These are phyloP conservation scores for Pyxicephalus adspersus DNA, from an alignment of 2,113 vertebrate species.

Conservation along the genomic window DNA sequence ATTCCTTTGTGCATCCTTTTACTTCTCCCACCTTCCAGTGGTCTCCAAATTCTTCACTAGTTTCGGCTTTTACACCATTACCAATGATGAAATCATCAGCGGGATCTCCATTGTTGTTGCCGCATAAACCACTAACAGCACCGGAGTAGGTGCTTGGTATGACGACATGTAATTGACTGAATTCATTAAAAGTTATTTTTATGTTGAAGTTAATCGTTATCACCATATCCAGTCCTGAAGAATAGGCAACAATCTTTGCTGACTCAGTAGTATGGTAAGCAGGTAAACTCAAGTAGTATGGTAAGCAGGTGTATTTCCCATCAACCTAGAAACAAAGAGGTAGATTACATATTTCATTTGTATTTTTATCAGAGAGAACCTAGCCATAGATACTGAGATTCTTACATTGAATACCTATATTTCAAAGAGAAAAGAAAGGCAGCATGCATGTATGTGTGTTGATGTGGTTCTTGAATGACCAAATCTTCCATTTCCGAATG, in stretches of 20 bases:
- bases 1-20: slow-evolving; percentile 64
- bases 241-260: slow-evolving; percentile 44
- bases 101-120: slow-evolving; percentile 63
- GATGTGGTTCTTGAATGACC: too few species aligned
- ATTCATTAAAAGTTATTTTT: slow-evolving; percentile 68
- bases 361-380: too few species aligned
- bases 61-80: not conserved
- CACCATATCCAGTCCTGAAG: slow-evolving; percentile 54
- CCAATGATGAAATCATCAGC: slow-evolving; percentile 58
- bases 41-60: slow-evolving; percentile 62
- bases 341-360: not conserved
- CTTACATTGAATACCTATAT: too few species aligned
- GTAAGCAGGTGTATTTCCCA: slow-evolving; percentile 56
- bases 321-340: slow-evolving; percentile 49
- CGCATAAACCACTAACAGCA: slow-evolving; percentile 67
- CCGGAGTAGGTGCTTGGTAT: slow-evolving; percentile 63
- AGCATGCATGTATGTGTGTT: too few species aligned
- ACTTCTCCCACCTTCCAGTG: slow-evolving; percentile 72
- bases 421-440: too few species aligned
- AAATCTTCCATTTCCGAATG: too few species aligned
- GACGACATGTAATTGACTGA: slow-evolving; percentile 62
- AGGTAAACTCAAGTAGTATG: slow-evolving; percentile 57
- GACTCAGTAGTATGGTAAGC: slow-evolving; percentile 54
- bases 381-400: too few species aligned
- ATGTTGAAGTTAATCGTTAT: slow-evolving; percentile 62